Conservation (phyloP, 2,797 vertebrate species). For the Paedocypris micromegethes region DNA sequence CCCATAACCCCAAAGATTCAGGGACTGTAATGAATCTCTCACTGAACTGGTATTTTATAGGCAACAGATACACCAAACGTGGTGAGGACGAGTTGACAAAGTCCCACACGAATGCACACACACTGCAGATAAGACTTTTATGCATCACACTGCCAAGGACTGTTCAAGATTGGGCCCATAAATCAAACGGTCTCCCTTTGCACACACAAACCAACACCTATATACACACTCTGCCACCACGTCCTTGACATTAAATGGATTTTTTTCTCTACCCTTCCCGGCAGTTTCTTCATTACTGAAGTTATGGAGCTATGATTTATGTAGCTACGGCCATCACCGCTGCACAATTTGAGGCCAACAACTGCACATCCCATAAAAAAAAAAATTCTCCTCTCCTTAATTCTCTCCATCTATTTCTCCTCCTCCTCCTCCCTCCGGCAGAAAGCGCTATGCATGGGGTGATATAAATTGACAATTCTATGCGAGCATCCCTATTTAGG, state of each 20-base stretch:
- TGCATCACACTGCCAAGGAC: slow-evolving; percentile 62
- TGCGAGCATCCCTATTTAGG: slow-evolving; percentile 15
- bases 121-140: slow-evolving; percentile 67
- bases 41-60: slow-evolving; percentile 46
- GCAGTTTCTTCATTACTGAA: slow-evolving; percentile 54
- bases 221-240: slow-evolving; percentile 29
- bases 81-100: slow-evolving; percentile 46
- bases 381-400: slow-evolving; percentile 28
- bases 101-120: slow-evolving; percentile 8
- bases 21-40: slow-evolving; percentile 25
- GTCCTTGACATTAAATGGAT: slow-evolving; percentile 54
- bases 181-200: slow-evolving; percentile 58
- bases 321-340: slow-evolving; percentile 38
- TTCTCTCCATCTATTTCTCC: slow-evolving; percentile 8
- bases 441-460: slow-evolving; percentile 24
- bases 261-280: slow-evolving; percentile 31
- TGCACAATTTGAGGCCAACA: slow-evolving; percentile 44
- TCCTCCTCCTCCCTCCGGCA: slow-evolving; percentile 13
- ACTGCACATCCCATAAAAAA: slow-evolving; percentile 41
- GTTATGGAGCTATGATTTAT: slow-evolving; percentile 53
- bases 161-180: slow-evolving; percentile 56
- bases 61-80: slow-evolving; percentile 50
- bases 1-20: slow-evolving; percentile 13
- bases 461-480: slow-evolving; percentile 32
- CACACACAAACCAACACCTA: slow-evolving; percentile 40